Evolutionary conservation across 2,888 invertebrate species (phyloP), one percentile per base, ranked within the genome.

Genomic region (Melieria picta): DNA sequence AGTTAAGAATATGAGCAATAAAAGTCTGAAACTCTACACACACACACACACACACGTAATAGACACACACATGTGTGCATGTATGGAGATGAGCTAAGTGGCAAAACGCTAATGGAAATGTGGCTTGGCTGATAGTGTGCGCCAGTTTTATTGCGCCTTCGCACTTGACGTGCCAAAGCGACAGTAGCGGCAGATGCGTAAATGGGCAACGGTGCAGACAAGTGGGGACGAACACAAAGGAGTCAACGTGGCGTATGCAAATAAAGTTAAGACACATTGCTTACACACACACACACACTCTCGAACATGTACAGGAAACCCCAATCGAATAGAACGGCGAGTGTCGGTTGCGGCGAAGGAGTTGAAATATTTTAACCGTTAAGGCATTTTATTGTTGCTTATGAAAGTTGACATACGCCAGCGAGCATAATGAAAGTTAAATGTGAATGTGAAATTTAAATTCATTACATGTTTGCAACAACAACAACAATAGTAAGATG

Each of bases 351-450:
- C 3, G 11, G 13, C 7, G 46, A 45, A n/a, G 61, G 47, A 6
- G 16, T 16, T 30, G 30, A 16, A 46, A 69, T 55, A 61, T 55
- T 69, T 69, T 52, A 69, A 63, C 62, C 62, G 63, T 69, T 69
- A 62, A 63, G 62, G 61, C 62, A 55, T 69, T 69, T 69, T 63
- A 69, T 69, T 63, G 69, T 69, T 69, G 62, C 30, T 57, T 46
- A n/a, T 42, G 56, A 64, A 62, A 72, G 75, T 75, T 74, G 73
- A 65, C 68, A 74, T 72, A 75, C 72, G 71, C 71, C 69, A 62
- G 64, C 61, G 55, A 65, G 69, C 75, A 76, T 74, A 75, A 76
- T 69, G 72, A 72, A 72, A 69, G 72, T 65, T 68, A 72, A 72
- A 72, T 57, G 30, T 4, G 62, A 56, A 61, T n/a, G 52, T 47